phyloP scores from a whole-genome alignment of 1,140 invertebrate genomes.

The Rhynchophorus ferrugineus region DNA sequence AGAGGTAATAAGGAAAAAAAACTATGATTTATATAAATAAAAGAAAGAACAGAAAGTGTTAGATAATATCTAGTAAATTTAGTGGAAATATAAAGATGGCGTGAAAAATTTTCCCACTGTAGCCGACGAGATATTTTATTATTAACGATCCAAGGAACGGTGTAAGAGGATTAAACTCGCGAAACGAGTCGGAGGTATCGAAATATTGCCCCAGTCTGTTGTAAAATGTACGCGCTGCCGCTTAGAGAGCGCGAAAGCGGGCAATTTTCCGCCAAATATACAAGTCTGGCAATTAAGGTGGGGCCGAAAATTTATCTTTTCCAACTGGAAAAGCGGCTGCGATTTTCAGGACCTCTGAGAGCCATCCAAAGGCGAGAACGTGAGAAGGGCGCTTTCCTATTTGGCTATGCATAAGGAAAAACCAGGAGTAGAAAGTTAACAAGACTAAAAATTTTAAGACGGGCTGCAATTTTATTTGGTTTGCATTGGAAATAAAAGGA shows the following conservation, averaged over 20 bases:
- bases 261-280: constrained; percentile 11
- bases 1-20: not conserved
- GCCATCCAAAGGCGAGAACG: not conserved
- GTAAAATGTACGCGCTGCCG: not conserved
- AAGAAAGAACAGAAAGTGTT: not conserved
- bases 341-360: constrained; percentile 2
- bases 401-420: not conserved
- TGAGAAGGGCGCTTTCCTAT: not conserved
- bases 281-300: constrained; percentile 8
- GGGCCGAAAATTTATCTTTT: constrained; percentile 7
- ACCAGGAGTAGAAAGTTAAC: no score
- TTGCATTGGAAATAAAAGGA: no score
- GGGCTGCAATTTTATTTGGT: no score
- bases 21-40: not conserved
- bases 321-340: not conserved
- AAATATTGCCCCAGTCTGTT: constrained; percentile 4
- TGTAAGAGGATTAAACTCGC: constrained; percentile 22
- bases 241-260: not conserved
- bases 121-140: constrained; percentile 18
- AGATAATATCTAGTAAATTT: not conserved
- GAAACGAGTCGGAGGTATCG: constrained; percentile 3
- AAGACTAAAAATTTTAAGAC: no score
- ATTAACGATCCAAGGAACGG: constrained; percentile 18
- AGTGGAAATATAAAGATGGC: not conserved
- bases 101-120: not conserved